Evolutionary conservation across 2,797 vertebrate species (phyloP).

Genomic region (Mus caroli): DNA sequence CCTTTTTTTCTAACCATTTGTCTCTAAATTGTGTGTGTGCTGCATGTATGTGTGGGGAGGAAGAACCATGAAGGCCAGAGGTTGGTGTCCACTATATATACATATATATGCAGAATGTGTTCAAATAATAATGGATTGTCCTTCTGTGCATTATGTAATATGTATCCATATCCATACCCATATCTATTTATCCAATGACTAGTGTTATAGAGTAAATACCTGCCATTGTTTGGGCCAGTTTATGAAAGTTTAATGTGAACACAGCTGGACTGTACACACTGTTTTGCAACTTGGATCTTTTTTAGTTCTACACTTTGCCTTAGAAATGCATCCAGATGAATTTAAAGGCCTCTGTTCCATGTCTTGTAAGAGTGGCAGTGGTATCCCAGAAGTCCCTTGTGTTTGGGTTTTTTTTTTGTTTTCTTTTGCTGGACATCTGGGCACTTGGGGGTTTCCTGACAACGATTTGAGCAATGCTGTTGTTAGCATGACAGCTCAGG

Average conservation of each 20-base stretch:
- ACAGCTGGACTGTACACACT: constrained; percentile 43
- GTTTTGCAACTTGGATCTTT: constrained; percentile 69
- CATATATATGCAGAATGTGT: background rate
- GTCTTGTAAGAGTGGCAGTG: background rate
- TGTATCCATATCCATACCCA: too few relatives aligned
- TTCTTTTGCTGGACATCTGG: background rate
- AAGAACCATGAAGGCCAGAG: background rate
- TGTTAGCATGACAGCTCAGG: background rate
- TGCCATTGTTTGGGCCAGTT: constrained; percentile 67
- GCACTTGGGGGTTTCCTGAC: background rate
- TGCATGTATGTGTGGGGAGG: background rate
- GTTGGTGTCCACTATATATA: background rate
- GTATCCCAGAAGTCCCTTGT: background rate
- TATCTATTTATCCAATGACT: background rate
- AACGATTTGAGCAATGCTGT: background rate
- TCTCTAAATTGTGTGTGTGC: background rate
- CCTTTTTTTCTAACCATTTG: background rate
- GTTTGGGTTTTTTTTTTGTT: background rate
- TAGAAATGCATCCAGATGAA: constrained; percentile 69
- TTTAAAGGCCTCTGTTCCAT: constrained; percentile 63
- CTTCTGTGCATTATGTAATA: background rate
- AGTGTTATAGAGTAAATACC: constrained; percentile 45
- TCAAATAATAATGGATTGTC: background rate
- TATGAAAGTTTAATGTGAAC: constrained; percentile 69
- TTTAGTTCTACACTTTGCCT: constrained; percentile 70